Evolutionary conservation across 2,113 vertebrate species (phyloP).

Genomic region (Hemibagrus wyckioides): DNA sequence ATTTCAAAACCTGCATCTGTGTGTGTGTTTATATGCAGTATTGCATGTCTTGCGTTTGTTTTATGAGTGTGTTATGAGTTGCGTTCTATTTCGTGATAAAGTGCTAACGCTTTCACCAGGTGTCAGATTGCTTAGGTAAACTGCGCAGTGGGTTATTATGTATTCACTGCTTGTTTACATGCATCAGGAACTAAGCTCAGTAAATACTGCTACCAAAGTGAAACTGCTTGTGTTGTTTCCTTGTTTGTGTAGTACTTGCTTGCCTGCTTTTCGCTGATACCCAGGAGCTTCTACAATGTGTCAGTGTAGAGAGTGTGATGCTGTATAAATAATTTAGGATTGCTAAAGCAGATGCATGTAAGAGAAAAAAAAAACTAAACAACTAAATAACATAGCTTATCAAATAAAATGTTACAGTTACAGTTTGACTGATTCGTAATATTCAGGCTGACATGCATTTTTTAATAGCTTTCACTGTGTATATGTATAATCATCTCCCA

Average conservation of each 20-base stretch:
- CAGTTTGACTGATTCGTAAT: not conserved
- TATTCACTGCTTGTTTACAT: constrained; percentile 5
- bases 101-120: not conserved
- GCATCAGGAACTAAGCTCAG: not conserved
- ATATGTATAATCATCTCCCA: not conserved
- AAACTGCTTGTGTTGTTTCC: constrained; percentile 7
- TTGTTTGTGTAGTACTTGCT: constrained; percentile 5
- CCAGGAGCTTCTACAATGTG: not conserved
- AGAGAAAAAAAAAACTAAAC: not conserved
- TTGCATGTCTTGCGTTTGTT: not conserved
- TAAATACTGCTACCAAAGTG: not conserved
- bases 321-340: not conserved
- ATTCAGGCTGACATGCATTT: not conserved
- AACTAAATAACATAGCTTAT: not conserved
- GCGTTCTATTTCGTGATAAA: not conserved
- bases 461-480: not conserved
- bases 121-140: not conserved
- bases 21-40: constrained; percentile 1
- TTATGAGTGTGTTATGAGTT: constrained; percentile 9
- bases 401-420: not conserved
- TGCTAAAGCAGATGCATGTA: not conserved
- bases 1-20: not conserved
- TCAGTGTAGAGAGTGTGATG: not conserved
- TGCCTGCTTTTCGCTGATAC: not conserved
- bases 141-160: not conserved